A percentile compares a stretch with the other conserved stretches of the same genome.
phyloP scores from a whole-genome alignment of 2,797 vertebrate genomes.

The Dicrostonyx torquatus region DNA sequence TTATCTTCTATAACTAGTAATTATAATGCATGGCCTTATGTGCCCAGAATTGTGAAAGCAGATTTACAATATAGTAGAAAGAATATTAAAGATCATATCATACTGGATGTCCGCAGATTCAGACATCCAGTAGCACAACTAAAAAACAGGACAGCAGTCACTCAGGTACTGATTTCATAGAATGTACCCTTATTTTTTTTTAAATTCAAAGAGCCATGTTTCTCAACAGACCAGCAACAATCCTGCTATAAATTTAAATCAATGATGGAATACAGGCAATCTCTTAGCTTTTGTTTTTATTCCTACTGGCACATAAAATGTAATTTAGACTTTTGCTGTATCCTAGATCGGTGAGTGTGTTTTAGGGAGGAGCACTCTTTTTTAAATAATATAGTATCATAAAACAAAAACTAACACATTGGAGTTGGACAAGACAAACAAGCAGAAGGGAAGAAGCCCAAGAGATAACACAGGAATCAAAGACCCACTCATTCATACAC shows the following conservation, averaged over 20 bases:
- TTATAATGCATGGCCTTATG: not conserved
- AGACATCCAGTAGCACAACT: not conserved
- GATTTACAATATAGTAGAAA: not conserved
- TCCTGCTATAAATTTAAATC: not conserved
- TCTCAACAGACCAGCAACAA: not conserved
- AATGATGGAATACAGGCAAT: not conserved
- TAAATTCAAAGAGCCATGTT: not conserved
- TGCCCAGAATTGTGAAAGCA: not conserved
- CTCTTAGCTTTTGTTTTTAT: not conserved
- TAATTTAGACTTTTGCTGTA: not conserved
- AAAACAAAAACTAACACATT: not conserved
- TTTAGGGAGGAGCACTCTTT: not conserved
- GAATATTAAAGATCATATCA: not conserved
- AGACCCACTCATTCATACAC: not conserved
- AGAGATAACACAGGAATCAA: not conserved
- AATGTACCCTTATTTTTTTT: not conserved
- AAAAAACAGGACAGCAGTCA: not conserved
- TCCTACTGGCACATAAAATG: not conserved
- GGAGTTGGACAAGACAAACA: not conserved
- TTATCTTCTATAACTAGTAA: not conserved
- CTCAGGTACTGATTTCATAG: not conserved
- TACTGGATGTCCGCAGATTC: not conserved
- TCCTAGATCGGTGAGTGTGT: not conserved
- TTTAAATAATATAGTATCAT: not conserved
- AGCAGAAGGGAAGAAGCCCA: not conserved